These are phyloP conservation scores for Motacilla alba DNA, from an alignment of 2,113 vertebrate species.

Conservation along the genomic window DNA sequence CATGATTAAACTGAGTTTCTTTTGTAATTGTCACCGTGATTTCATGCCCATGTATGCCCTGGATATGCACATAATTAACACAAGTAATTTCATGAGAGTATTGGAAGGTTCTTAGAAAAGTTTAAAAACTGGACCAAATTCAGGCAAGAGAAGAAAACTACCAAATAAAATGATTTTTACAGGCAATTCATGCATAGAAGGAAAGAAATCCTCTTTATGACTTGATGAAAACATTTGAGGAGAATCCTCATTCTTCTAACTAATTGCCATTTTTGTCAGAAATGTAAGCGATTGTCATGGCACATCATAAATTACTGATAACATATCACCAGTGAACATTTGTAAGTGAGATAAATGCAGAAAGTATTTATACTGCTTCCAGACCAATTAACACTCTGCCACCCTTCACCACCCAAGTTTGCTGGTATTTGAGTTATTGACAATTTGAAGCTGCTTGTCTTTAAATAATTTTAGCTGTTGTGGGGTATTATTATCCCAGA, in stretches of 20 bases:
- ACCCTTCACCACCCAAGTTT: slow-evolving; percentile 31
- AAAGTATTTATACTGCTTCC: slow-evolving; percentile 52
- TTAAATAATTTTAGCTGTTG: background rate
- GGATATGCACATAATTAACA: background rate
- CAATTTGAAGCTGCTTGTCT: background rate
- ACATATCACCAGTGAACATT: slow-evolving; percentile 56
- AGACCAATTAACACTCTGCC: slow-evolving; percentile 37
- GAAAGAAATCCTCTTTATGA: background rate
- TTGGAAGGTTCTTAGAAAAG: background rate
- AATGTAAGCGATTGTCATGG: slow-evolving; percentile 26
- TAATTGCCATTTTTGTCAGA: slow-evolving; percentile 49
- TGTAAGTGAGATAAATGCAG: slow-evolving; percentile 38
- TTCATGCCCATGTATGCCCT: background rate
- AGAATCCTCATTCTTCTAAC: slow-evolving; percentile 25
- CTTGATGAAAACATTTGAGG: slow-evolving; percentile 10
- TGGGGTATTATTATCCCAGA: background rate
- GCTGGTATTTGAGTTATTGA: slow-evolving; percentile 23
- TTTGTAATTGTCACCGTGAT: background rate
- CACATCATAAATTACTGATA: slow-evolving; percentile 68
- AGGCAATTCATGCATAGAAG: background rate
- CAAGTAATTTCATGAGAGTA: background rate
- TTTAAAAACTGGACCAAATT: background rate
- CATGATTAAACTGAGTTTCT: background rate
- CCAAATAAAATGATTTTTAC: background rate
- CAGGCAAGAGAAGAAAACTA: background rate